Evolutionary conservation across 2,113 vertebrate species (phyloP).

Genomic region (Sitta europaea): DNA sequence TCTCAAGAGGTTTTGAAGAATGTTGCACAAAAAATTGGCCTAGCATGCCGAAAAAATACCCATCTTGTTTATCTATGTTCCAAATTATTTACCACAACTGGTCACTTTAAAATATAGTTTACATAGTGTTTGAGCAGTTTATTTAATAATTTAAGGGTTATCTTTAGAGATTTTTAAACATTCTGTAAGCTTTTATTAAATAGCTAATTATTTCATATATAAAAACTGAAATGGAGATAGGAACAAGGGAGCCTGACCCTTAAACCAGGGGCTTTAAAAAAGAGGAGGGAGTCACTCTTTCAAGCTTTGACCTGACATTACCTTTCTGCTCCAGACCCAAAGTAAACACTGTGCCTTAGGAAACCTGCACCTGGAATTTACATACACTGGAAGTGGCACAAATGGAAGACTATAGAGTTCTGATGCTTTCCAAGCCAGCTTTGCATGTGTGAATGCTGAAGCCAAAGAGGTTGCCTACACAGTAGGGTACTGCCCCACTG

Average conservation of each 20-base stretch:
- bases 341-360: neutral
- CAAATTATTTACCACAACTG: slow-evolving; percentile 25
- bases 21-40: neutral
- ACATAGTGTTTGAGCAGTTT: neutral
- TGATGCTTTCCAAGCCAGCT: neutral
- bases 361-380: neutral
- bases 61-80: neutral
- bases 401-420: neutral
- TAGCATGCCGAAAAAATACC: neutral
- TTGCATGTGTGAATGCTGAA: neutral
- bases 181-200: neutral
- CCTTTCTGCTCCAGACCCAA: neutral
- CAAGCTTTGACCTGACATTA: neutral
- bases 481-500: neutral
- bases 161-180: neutral
- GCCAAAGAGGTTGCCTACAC: neutral
- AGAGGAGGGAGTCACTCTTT: neutral
- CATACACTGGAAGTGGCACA: neutral
- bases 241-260: neutral
- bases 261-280: neutral
- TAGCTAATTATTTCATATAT: neutral
- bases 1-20: slow-evolving; percentile 15
- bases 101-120: neutral
- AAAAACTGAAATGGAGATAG: neutral
- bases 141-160: neutral